Base-by-base conservation (phyloP, 2,888 invertebrate species). In the Drosophila rubida region DNA sequence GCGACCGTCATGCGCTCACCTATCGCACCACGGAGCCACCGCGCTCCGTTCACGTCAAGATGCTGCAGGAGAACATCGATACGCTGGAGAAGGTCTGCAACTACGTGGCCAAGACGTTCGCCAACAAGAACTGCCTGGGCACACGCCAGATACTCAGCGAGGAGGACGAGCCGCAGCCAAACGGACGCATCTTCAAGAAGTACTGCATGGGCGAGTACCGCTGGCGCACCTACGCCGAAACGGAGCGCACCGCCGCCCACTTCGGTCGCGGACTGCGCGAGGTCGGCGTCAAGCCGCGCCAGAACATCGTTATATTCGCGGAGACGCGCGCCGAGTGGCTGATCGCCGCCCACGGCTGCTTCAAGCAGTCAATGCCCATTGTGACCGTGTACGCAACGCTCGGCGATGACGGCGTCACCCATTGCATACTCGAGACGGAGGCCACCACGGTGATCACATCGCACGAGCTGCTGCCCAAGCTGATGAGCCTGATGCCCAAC, bases 311-410 rank as follows among this genome's bases (percentile, higher is more conserved):
- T 16, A 46, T 55, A 6, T 55, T 46, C 4, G 55, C 55, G 1
- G 45, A 55, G 25, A 55, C 55, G 3, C 55, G 55, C 0, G 35
- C 35, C 9, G 55, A 55, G 25, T 46, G 98, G 19, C 19, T 19
- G 19, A 19, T 19, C 3, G 19, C 19, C 19, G 19, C 98, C 0
- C 97, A 98, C 90, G 98, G 97, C 55, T 96, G 98, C 92, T 98
- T 99, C 93, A 97, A 97, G 91, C 96, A 96, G 92, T 97, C 96
- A 91, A 95, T 97, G 89, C 96, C 97, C 94, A 96, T 99, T 89
- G 98, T 98, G 3, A 99, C 99, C 0, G 95, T 99, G 77, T 99
- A 99, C 92, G 97, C 99, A 1, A 99, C 98, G 0, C 93, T 99
- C 14, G 98, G 98, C 35, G 97, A 98, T 90, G 98, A 99, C 4